Base-by-base conservation (phyloP, 1,140 invertebrate genomes). In the Sarcophaga bullata region DNA sequence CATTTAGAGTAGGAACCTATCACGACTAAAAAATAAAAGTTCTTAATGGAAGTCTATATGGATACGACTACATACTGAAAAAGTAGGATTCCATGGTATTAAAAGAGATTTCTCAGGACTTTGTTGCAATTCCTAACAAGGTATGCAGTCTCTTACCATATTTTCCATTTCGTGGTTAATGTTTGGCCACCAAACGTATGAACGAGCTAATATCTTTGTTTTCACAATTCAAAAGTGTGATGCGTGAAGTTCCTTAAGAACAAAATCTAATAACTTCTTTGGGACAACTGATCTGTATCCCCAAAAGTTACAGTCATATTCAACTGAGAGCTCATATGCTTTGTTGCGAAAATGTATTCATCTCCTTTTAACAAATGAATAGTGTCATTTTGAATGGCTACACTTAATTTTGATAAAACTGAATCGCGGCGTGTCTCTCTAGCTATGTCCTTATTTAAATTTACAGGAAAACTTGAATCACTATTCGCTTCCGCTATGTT, bases 171-270 rank as follows among this genome's bases (percentile, higher is more conserved):
- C 68, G 47, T 72, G 9, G 8, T 81, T 68, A 47, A 1, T 62
- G 15, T 62, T 62, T 15, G 58, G 58, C n/a, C 58, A 82, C 68
- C 81, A 82, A 10, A 82, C 72, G 52, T 52, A 82, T 75, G 72
- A 73, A 37, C 72, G 8, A 6, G 25, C 72, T 15, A 73, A 37
- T 1, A 10, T 25, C 25, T 73, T 73, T 6, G 72, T 73, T 47
- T 73, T 73, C 9, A 73, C 72, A 11, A 73, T 82, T 9, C 81
- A 72, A 47, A 73, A 25, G 17, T 82, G 81, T 19, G 72, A 82
- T 7, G n/a, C 11, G 5, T 73, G 72, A 13, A 73, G 15, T 73
- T 73, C 25, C 10, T 47, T 6, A 3, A 73, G 15, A 46, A 73
- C 11, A 0, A 3, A 8, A 13, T 6, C 8, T 73, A 9, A 0